These are phyloP conservation scores for Endotricha flammealis DNA, from an alignment of 2,888 invertebrate genomes.

Conservation along the genomic window DNA sequence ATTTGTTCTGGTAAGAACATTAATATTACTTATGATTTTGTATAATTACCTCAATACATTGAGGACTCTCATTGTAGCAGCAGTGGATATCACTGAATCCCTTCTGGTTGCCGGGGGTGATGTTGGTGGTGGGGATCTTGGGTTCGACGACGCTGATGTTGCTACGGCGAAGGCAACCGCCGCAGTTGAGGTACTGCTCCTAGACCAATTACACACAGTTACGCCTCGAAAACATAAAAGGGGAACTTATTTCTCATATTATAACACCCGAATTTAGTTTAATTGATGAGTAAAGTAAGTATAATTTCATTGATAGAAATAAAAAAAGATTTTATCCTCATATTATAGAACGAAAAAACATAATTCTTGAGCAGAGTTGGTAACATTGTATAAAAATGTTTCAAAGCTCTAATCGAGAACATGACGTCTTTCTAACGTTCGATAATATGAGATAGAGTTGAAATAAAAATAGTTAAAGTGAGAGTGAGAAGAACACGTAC, in stretches of 20 bases:
- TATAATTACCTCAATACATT: conserved; percentile 85
- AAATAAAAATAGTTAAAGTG: conserved; percentile 11
- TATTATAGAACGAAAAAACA: too few species aligned
- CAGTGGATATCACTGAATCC: conserved; percentile 91
- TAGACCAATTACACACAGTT: conserved; percentile 50
- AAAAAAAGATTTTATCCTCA: too few species aligned
- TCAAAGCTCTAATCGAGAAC: too few species aligned
- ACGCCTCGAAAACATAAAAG: too few species aligned
- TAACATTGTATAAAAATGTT: too few species aligned
- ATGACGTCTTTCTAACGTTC: too few species aligned
- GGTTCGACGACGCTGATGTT: conserved; percentile 91
- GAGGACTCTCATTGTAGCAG: conserved; percentile 95
- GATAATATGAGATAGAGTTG: too few species aligned
- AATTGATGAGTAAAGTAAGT: too few species aligned
- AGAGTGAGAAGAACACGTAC: conserved; percentile 15
- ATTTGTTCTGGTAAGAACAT: conserved; percentile 4
- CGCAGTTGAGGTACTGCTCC: conserved; percentile 91
- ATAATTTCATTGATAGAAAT: too few species aligned
- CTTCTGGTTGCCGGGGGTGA: conserved; percentile 70
- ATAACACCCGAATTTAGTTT: too few species aligned
- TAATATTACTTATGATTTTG: neutral
- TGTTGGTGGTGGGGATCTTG: conserved; percentile 80
- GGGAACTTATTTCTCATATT: too few species aligned
- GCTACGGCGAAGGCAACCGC: conserved; percentile 95
- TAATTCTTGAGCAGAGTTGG: too few species aligned